Percentiles rank a stretch among this genome's conserved stretches.
phyloP scores from a whole-genome alignment of 1,140 invertebrate genomes.

The Lepidostoma basale region DNA sequence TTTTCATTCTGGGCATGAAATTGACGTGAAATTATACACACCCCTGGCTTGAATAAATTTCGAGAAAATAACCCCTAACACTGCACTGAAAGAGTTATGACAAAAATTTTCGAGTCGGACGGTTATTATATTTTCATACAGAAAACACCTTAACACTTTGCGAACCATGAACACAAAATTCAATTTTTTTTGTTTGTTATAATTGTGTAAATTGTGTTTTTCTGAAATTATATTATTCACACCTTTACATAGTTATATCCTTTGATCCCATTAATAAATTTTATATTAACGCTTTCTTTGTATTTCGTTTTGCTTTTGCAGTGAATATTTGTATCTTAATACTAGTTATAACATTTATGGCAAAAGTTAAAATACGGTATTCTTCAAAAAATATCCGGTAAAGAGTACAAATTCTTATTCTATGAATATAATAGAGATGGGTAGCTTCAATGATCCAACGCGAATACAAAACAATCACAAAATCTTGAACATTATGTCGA shows the following conservation, averaged over 20 bases:
- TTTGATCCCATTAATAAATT: not conserved
- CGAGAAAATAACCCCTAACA: not conserved
- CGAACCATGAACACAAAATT: not conserved
- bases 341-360: conserved; percentile 16
- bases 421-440: conserved; percentile 20
- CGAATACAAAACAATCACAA: not conserved
- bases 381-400: conserved; percentile 3
- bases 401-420: conserved; percentile 14
- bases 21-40: conserved; percentile 4
- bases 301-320: conserved; percentile 16
- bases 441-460: not conserved
- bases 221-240: conserved; percentile 11
- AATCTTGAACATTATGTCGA: not conserved
- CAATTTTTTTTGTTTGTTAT: not conserved
- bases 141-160: not conserved
- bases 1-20: not conserved
- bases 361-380: conserved; percentile 18
- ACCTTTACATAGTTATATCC: not conserved
- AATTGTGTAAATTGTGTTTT: not conserved
- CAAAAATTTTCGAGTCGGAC: conserved; percentile 7
- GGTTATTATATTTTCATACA: not conserved
- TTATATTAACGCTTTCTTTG: not conserved
- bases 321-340: not conserved
- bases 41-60: conserved; percentile 7
- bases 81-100: conserved; percentile 22